A percentile compares a stretch with the other conserved stretches of the same genome.
These are phyloP conservation scores for Microchirus variegatus DNA, from an alignment of 2,797 vertebrate genomes.

Conservation along the genomic window DNA sequence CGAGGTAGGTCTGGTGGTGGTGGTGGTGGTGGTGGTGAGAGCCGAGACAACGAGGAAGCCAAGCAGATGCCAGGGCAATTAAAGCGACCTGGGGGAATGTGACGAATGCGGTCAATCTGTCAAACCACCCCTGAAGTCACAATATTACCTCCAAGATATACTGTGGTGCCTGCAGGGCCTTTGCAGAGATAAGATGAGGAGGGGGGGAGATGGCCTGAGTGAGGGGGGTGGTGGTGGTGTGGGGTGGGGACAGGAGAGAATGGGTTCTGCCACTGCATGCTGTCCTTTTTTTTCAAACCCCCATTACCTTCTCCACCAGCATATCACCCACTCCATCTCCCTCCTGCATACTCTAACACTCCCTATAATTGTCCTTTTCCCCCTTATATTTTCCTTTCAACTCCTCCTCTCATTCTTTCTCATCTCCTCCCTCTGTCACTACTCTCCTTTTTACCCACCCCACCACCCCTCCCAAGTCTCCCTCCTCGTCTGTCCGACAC, in stretches of 20 bases:
- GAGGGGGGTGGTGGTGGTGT: slow-evolving; percentile 18
- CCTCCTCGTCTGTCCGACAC: slow-evolving; percentile 9
- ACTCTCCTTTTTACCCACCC: slow-evolving; percentile 21
- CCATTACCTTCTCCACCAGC: slow-evolving; percentile 22
- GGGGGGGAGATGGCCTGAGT: slow-evolving; percentile 31
- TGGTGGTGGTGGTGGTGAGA: not conserved
- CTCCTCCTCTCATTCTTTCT: slow-evolving; percentile 45
- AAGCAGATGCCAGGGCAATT: slow-evolving; percentile 86
- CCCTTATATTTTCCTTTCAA: slow-evolving; percentile 61
- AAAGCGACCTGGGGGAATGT: slow-evolving; percentile 82
- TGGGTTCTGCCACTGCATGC: slow-evolving; percentile 42
- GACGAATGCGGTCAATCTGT: slow-evolving; percentile 86
- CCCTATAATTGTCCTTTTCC: slow-evolving; percentile 66
- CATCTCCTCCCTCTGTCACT: slow-evolving; percentile 38
- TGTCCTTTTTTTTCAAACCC: slow-evolving; percentile 52
- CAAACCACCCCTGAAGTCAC: slow-evolving; percentile 83
- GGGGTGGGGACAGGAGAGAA: not conserved
- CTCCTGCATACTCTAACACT: slow-evolving; percentile 52
- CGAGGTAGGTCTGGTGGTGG: slow-evolving; percentile 2
- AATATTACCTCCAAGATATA: slow-evolving; percentile 84
- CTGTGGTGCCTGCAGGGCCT: slow-evolving; percentile 75
- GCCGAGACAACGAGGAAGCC: slow-evolving; percentile 75
- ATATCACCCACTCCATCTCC: slow-evolving; percentile 48
- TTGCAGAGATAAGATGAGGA: slow-evolving; percentile 68
- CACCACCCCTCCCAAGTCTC: not conserved